Evolutionary conservation across 2,797 vertebrate genomes (phyloP), one percentile per base, ranked within the genome.

Genomic region (Siniperca undulata): DNA sequence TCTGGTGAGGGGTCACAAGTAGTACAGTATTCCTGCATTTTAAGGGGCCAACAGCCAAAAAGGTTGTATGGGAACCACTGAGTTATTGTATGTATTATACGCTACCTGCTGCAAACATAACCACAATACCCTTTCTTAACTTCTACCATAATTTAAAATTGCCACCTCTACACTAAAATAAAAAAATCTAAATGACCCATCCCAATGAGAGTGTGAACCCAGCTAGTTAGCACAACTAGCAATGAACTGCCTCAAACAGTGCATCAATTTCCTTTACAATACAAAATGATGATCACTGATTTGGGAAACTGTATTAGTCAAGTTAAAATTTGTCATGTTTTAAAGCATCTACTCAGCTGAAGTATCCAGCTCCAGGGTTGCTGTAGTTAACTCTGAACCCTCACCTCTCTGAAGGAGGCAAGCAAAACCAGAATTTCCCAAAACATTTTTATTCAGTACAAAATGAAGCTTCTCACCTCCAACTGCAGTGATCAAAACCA

Each of bases 381-480:
- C n/a, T 34, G 48, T 13, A 34, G 61, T 48, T 24, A 22, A 44
- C 58, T 64, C 42, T 80, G n/a, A 55, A 58, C 6, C 30, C 40
- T n/a, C 34, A 34, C 5, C n/a, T 52, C 19, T 48, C 30, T 48
- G 16, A 65, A 8, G 14, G 2, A 22, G 36, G 20, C 9, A 48
- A 46, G 10, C 19, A 27, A 38, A 20, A n/a, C 48, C 36, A 24
- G 36, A 48, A 27, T n/a, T 40, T n/a, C 10, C 13, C 8, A 34
- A 64, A 70, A 62, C 0, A 13, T 30, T n/a, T 62, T 19, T 2
- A 1, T 44, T 8, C 2, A 44, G 16, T 19, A 66, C 2, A 46
- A 70, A 68, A 46, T 40, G 3, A 58, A 73, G 36, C 22, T 11
- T 79, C 93, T 91, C 81, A 94, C 91, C 92, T 92, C 48, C 85